A percentile compares a stretch with the other conserved stretches of the same genome.
Evolutionary conservation across 2,797 vertebrate species (phyloP).

Genomic region (Nasua narica): DNA sequence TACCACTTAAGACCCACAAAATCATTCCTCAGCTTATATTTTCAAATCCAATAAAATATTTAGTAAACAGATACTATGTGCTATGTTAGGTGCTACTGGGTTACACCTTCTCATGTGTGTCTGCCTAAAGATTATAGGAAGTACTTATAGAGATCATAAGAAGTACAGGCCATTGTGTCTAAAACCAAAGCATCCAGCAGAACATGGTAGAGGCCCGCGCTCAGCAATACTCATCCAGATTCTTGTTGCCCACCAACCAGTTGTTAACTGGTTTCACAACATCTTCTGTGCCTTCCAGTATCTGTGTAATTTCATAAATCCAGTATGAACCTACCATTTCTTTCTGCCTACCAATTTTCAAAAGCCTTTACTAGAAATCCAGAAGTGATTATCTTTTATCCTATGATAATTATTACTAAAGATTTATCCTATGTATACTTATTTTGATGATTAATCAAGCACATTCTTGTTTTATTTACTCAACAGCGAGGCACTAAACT

Average conservation of each 20-base stretch:
- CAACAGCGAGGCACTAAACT: background rate
- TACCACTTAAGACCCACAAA: background rate
- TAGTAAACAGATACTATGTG: background rate
- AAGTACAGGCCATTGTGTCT: background rate
- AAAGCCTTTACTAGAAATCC: background rate
- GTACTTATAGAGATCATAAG: background rate
- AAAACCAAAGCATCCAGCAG: background rate
- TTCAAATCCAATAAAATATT: background rate
- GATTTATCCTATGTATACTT: background rate
- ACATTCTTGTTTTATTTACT: background rate
- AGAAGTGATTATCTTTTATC: background rate
- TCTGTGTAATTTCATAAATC: background rate
- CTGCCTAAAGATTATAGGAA: background rate
- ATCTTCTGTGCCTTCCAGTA: background rate
- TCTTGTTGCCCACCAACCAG: background rate
- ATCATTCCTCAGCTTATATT: background rate
- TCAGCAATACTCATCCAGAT: background rate
- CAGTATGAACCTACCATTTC: background rate
- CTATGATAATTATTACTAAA: background rate
- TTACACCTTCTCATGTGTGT: background rate
- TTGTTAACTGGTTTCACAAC: background rate
- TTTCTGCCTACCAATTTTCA: background rate
- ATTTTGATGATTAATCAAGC: slow-evolving; percentile 39
- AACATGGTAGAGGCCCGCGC: background rate
- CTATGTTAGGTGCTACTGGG: background rate